phyloP scores from a whole-genome alignment of 2,888 invertebrate species.

The Agonopterix heracliana region DNA sequence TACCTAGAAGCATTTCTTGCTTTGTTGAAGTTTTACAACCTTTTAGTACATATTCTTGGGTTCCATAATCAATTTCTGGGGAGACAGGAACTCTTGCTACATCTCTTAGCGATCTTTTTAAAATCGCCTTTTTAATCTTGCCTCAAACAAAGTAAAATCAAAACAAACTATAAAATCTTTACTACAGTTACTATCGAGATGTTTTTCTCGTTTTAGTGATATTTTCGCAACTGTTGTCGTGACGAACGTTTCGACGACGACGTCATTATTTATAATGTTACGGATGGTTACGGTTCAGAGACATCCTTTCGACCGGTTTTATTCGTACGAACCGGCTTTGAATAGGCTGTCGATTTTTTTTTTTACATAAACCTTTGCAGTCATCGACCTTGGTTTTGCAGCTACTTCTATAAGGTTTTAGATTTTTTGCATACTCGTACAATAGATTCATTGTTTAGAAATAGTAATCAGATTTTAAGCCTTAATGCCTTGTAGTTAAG shows the following conservation, averaged over 20 bases:
- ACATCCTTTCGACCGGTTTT: constrained; percentile 32
- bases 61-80: too few relatives aligned
- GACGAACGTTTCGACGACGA: not conserved
- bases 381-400: constrained; percentile 24
- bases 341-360: constrained; percentile 26
- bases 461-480: constrained; percentile 1
- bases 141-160: too few relatives aligned
- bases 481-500: constrained; percentile 8
- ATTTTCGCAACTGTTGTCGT: not conserved
- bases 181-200: too few relatives aligned
- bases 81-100: too few relatives aligned
- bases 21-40: too few relatives aligned
- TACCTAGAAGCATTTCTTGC: too few relatives aligned
- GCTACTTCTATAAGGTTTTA: constrained; percentile 14
- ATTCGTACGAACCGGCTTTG: constrained; percentile 20
- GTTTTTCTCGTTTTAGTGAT: too few relatives aligned
- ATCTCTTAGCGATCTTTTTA: too few relatives aligned
- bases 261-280: not conserved
- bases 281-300: constrained; percentile 13
- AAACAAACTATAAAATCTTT: too few relatives aligned
- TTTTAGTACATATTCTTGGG: too few relatives aligned
- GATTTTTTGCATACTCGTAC: too few relatives aligned
- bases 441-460: constrained; percentile 1
- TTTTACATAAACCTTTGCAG: constrained; percentile 15
- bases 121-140: too few relatives aligned